A percentile compares a stretch with the other conserved stretches of the same genome.
Conservation (phyloP, 1,140 invertebrate species). For the Neotoxoptera formosana region DNA sequence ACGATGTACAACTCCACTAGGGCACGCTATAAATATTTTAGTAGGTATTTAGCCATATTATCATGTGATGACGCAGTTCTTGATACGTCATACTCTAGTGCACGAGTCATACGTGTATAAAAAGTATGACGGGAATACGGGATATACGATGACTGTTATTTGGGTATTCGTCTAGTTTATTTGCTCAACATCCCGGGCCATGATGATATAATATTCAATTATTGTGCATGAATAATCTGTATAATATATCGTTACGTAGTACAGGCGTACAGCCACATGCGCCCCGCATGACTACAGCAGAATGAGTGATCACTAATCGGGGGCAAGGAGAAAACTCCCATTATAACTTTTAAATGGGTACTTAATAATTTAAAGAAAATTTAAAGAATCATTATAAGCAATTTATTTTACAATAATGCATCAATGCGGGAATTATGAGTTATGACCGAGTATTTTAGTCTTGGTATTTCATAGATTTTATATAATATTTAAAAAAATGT, state of each 20-base stretch:
- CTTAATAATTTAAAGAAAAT: neutral
- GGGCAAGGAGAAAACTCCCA: neutral
- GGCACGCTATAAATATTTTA: too few species aligned
- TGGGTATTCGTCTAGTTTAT: neutral
- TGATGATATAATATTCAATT: neutral
- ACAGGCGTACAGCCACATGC: neutral
- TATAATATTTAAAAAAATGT: neutral
- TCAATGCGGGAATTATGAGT: neutral
- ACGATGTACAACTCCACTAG: neutral
- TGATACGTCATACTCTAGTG: neutral
- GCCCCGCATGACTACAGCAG: neutral
- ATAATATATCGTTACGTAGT: neutral
- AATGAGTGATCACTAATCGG: neutral
- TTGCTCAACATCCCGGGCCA: neutral
- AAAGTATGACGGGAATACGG: neutral
- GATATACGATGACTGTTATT: neutral
- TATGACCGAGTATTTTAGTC: neutral
- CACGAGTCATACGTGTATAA: neutral
- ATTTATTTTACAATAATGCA: neutral
- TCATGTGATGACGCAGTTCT: neutral
- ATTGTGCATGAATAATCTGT: neutral
- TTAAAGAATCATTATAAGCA: neutral
- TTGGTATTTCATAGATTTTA: neutral
- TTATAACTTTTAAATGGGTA: neutral
- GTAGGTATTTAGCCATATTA: neutral